phyloP scores from a whole-genome alignment of 2,797 vertebrate genomes.

The Pogoniulus pusillus region DNA sequence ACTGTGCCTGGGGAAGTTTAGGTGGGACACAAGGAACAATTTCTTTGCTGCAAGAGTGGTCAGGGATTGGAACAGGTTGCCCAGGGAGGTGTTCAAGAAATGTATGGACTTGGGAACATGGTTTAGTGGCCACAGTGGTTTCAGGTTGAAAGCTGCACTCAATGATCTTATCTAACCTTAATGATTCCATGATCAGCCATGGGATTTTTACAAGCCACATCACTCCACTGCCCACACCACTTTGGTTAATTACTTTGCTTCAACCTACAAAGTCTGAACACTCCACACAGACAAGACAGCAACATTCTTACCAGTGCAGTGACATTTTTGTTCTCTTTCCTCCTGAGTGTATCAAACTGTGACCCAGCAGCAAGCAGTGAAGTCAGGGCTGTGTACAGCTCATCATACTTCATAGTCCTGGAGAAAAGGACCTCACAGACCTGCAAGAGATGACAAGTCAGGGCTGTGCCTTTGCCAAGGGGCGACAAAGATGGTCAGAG shows the following conservation, averaged over 20 bases:
- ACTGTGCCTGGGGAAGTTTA: no score
- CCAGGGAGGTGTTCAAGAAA: no score
- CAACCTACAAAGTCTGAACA: not conserved
- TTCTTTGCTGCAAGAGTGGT: no score
- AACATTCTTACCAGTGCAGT: slow-evolving; percentile 86
- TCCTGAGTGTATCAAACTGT: slow-evolving; percentile 90
- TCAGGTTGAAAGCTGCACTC: no score
- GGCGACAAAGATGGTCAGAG: no score
- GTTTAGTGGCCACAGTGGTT: no score
- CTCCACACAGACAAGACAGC: not conserved
- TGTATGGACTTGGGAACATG: no score
- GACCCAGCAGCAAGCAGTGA: slow-evolving; percentile 92
- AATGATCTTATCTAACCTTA: no score
- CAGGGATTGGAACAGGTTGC: no score
- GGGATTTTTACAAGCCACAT: not conserved
- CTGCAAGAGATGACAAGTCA: slow-evolving; percentile 67
- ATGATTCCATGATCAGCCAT: fast-evolving
- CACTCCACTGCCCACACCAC: not conserved
- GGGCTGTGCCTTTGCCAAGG: not conserved
- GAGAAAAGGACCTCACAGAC: slow-evolving; percentile 92
- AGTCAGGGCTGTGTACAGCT: slow-evolving; percentile 87
- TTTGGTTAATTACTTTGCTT: not conserved
- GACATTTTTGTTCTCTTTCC: slow-evolving; percentile 90
- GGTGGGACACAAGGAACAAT: no score
- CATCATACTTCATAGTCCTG: slow-evolving; percentile 88